Conservation (phyloP, 2,797 vertebrate species). For the Fratercula arctica region DNA sequence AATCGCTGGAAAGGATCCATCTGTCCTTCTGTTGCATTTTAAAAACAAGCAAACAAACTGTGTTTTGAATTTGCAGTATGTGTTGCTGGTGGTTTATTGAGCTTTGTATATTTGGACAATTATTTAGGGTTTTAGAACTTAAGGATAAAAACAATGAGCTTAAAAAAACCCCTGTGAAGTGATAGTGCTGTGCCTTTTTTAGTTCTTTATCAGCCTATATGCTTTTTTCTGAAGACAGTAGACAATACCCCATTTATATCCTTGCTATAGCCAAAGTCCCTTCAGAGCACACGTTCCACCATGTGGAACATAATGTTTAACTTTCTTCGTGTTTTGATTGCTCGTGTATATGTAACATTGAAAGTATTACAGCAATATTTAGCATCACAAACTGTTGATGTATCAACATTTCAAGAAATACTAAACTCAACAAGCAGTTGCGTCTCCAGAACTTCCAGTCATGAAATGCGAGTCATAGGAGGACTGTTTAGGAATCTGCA, state of each 20-base stretch:
- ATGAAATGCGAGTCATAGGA: accelerated
- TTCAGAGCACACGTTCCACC: slow-evolving; percentile 87
- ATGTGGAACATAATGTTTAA: slow-evolving; percentile 75
- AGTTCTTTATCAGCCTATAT: slow-evolving; percentile 70
- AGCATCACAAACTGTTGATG: slow-evolving; percentile 82
- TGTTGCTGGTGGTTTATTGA: slow-evolving; percentile 77
- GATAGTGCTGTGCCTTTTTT: slow-evolving; percentile 93
- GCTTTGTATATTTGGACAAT: slow-evolving; percentile 84
- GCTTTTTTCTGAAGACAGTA: slow-evolving; percentile 79
- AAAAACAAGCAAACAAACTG: slow-evolving; percentile 57
- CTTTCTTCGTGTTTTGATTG: slow-evolving; percentile 53
- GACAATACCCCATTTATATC: slow-evolving; percentile 81
- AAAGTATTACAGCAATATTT: slow-evolving; percentile 98
- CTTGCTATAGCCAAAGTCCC: slow-evolving; percentile 94
- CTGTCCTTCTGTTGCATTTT: slow-evolving; percentile 58
- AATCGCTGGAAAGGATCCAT: slow-evolving; percentile 41
- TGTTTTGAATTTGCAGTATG: slow-evolving; percentile 74
- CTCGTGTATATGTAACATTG: slow-evolving; percentile 77
- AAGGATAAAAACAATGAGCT: slow-evolving; percentile 72
- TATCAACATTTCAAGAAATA: slow-evolving; percentile 70
- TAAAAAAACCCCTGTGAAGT: slow-evolving; percentile 81
- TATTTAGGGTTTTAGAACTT: slow-evolving; percentile 82
- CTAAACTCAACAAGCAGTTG: background rate
- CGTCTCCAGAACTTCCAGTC: background rate
- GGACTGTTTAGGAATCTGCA: background rate